Base-by-base conservation (phyloP, 2,888 invertebrate genomes). In the Meandrusa payeni region DNA sequence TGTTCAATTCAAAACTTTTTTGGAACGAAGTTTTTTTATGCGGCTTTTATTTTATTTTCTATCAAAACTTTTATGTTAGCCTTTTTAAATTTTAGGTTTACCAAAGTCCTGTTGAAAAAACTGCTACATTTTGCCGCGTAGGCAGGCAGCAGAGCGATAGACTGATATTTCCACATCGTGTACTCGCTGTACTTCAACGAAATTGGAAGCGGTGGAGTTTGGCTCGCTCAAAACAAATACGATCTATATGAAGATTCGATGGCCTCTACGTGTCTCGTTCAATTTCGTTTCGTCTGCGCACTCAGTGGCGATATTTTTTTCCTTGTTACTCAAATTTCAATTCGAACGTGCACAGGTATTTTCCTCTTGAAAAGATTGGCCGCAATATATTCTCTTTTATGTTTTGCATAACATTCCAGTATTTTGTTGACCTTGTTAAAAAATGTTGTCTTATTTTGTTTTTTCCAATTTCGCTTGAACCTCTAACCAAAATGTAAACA, bases 161-260 rank as follows among this genome's bases (percentile, higher is more conserved):
- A n/a, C 5, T 7, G 17, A 20, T 28, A 37, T 31, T 24, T 22
- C 17, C 24, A 38, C 11, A 32, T 22, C 20, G 20, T 17, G 36
- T 33, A 31, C 39, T 39, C 41, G 43, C 31, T 10, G 12, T 28
- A 45, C 45, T 48, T 36, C 41, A 45, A 26, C 34, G 41, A 41
- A 27, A 41, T 41, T 45, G 48, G 34, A 36, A 34, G 34, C 34
- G 41, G 28, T 29, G 17, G 43, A 46, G 45, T 36, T 37, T 26
- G 38, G 33, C 41, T 40, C 41, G 43, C 32, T 33, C 28, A 29
- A 19, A 34, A 41, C 43, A 48, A 47, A 41, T 27, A 41, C 42
- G 41, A 52, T 44, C 39, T 46, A 43, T 48, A 50, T 47, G 43
- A 44, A 48, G 44, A 52, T 49, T 47, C 39, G 41, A 41, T 37